Conservation (phyloP, 2,888 invertebrate genomes). For the Onchidella celtica region DNA sequence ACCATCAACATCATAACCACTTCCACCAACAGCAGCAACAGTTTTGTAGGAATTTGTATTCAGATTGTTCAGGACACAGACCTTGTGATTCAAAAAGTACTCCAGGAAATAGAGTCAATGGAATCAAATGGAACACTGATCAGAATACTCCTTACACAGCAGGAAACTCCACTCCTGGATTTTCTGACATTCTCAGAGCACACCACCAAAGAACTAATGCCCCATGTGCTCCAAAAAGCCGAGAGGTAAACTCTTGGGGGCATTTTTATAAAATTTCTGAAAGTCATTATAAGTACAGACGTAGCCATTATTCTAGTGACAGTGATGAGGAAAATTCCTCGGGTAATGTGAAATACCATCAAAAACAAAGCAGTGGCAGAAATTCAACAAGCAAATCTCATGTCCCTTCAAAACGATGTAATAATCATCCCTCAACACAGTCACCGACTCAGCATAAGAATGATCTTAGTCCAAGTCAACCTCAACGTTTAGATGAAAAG, state of each 20-base stretch:
- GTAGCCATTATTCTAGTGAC: slow-evolving; percentile 74
- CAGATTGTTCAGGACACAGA: no score
- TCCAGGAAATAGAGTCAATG: slow-evolving; percentile 12
- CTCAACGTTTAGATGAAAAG: not conserved
- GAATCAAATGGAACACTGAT: slow-evolving; percentile 10
- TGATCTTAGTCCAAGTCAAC: not conserved
- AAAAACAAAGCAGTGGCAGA: not conserved
- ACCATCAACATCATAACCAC: slow-evolving; percentile 18
- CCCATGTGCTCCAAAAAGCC: slow-evolving; percentile 20
- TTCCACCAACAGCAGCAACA: slow-evolving; percentile 44
- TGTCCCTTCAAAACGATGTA: not conserved
- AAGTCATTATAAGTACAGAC: slow-evolving; percentile 70
- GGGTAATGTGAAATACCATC: not conserved
- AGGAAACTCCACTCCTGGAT: not conserved
- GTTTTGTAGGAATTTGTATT: slow-evolving; percentile 49
- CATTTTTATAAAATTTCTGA: slow-evolving; percentile 65
- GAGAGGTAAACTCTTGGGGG: slow-evolving; percentile 67
- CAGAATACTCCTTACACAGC: slow-evolving; percentile 19
- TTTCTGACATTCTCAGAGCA: not conserved
- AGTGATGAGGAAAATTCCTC: slow-evolving; percentile 66
- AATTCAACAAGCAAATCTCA: not conserved
- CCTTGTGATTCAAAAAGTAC: no score
- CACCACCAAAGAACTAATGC: not conserved
- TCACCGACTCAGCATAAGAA: not conserved
- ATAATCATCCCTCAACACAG: slow-evolving; percentile 28